Percentiles rank a stretch among this genome's conserved stretches.
phyloP scores from a whole-genome alignment of 1,140 invertebrate genomes.

The Drosophila neocordata region DNA sequence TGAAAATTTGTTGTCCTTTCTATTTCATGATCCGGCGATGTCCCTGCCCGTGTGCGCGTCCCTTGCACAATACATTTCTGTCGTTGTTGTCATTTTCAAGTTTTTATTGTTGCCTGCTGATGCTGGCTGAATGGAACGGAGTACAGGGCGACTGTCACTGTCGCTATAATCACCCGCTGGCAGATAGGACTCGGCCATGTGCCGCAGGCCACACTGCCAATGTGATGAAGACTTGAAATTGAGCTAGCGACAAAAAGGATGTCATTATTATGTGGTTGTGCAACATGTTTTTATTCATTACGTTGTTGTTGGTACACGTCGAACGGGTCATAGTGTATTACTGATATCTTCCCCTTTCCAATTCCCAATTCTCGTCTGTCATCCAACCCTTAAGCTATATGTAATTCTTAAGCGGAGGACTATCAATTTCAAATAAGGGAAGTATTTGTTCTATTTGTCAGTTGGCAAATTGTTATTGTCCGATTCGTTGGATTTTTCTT shows the following conservation, averaged over 20 bases:
- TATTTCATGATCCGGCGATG: slow-evolving; percentile 29
- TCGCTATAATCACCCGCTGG: slow-evolving; percentile 55
- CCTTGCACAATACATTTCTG: slow-evolving; percentile 40
- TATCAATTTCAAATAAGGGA: slow-evolving; percentile 37
- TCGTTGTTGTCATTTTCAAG: slow-evolving; percentile 69
- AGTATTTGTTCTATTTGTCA: neutral
- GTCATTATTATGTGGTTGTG: slow-evolving; percentile 78
- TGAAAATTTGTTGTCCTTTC: slow-evolving; percentile 60
- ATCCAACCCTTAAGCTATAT: slow-evolving; percentile 54
- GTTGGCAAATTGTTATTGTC: neutral
- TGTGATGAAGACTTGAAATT: slow-evolving; percentile 19
- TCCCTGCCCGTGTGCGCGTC: slow-evolving; percentile 18
- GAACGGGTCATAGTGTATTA: slow-evolving; percentile 44
- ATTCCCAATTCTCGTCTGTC: slow-evolving; percentile 31
- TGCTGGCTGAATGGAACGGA: slow-evolving; percentile 26
- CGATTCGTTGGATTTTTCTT: neutral
- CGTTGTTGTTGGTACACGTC: slow-evolving; percentile 43
- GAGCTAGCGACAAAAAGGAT: slow-evolving; percentile 66
- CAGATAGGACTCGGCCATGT: slow-evolving; percentile 22
- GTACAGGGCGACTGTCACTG: slow-evolving; percentile 26
- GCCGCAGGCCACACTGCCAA: slow-evolving; percentile 16
- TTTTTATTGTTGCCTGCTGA: slow-evolving; percentile 52
- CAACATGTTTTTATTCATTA: slow-evolving; percentile 74
- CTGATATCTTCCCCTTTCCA: slow-evolving; percentile 38
- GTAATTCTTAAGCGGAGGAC: slow-evolving; percentile 19